phyloP scores from a whole-genome alignment of 35 echinoderm and acorn worm genomes.

The Strongylocentrotus purpuratus region DNA sequence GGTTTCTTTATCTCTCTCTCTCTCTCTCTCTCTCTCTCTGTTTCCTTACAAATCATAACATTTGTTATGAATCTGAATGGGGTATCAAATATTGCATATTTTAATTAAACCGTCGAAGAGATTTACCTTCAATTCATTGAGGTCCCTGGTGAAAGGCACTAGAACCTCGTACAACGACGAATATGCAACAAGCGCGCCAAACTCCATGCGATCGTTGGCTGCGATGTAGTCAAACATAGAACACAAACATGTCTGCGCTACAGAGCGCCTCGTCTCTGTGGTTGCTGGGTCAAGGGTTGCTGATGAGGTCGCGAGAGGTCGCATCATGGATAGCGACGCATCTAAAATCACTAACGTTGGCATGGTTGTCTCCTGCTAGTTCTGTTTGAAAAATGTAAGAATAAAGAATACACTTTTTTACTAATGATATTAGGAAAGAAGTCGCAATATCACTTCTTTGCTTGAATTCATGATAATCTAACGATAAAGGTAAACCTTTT shows the following conservation, averaged over 20 bases:
- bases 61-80: neutral
- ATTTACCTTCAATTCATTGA: slow-evolving; percentile 79
- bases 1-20: neutral
- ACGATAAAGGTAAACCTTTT: too few species aligned
- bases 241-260: slow-evolving; percentile 67
- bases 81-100: slow-evolving; percentile 76
- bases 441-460: too few species aligned
- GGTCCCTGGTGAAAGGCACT: slow-evolving; percentile 89
- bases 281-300: slow-evolving; percentile 8
- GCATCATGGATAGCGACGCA: slow-evolving; percentile 91
- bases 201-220: slow-evolving; percentile 81
- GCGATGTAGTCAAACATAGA: slow-evolving; percentile 86
- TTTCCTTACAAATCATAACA: neutral
- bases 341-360: slow-evolving; percentile 88
- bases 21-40: slow-evolving; percentile 67
- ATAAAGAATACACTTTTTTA: neutral
- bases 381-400: neutral
- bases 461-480: too few species aligned
- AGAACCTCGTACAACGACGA: slow-evolving; percentile 89
- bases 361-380: slow-evolving; percentile 59
- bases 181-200: slow-evolving; percentile 78
- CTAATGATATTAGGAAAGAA: neutral
- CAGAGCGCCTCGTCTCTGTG: slow-evolving; percentile 54
- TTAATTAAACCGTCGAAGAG: neutral
- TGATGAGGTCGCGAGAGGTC: slow-evolving; percentile 43